A percentile compares a stretch with the other conserved stretches of the same genome.
These are phyloP conservation scores for Heliangelus exortis DNA, from an alignment of 2,797 vertebrate species.

Conservation along the genomic window DNA sequence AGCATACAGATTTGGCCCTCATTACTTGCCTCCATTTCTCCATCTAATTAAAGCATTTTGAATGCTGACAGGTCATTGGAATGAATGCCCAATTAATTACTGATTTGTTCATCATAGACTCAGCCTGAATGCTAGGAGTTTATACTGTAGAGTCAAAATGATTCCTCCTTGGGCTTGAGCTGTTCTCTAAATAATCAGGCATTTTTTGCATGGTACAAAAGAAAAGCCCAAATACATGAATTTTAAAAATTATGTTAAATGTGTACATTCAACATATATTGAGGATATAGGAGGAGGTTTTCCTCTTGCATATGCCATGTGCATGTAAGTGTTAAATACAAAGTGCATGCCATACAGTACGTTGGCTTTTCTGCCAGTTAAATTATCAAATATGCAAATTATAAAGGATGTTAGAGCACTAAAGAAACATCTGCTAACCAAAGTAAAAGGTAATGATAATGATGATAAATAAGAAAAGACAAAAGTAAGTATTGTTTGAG, in stretches of 20 bases:
- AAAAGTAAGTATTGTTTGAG: slow-evolving; percentile 71
- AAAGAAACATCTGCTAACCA: slow-evolving; percentile 81
- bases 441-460: slow-evolving; percentile 73
- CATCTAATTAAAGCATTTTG: slow-evolving; percentile 80
- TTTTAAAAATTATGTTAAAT: slow-evolving; percentile 46
- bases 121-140: slow-evolving; percentile 66
- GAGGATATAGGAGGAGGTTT: not conserved
- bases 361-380: slow-evolving; percentile 61
- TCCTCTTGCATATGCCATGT: not conserved
- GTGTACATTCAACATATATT: not conserved
- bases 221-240: slow-evolving; percentile 35
- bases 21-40: slow-evolving; percentile 69
- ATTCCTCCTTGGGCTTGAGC: slow-evolving; percentile 56
- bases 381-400: slow-evolving; percentile 80
- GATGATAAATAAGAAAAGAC: slow-evolving; percentile 73
- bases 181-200: slow-evolving; percentile 38
- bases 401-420: slow-evolving; percentile 76
- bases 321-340: not conserved
- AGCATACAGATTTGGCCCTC: slow-evolving; percentile 66
- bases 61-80: slow-evolving; percentile 78
- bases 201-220: slow-evolving; percentile 35
- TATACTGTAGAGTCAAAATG: slow-evolving; percentile 48
- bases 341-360: slow-evolving; percentile 46
- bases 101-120: slow-evolving; percentile 74
- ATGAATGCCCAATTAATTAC: slow-evolving; percentile 81